phyloP scores from a whole-genome alignment of 2,113 vertebrate species.

The Indicator maculatus region DNA sequence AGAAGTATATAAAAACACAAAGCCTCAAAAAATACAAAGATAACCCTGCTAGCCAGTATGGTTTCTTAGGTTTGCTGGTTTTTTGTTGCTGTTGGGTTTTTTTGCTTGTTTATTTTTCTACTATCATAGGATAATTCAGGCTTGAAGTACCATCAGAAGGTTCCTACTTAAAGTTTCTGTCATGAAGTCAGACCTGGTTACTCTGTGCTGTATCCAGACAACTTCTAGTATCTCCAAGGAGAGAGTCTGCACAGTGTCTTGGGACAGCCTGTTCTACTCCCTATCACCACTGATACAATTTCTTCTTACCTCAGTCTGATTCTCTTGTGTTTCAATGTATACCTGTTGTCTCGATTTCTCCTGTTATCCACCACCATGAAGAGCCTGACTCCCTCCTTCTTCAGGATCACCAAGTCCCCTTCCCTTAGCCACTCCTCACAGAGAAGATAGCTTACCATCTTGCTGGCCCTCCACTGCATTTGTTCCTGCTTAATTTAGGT shows the following conservation, averaged over 20 bases:
- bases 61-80: neutral
- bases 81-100: too few relatives aligned
- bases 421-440: neutral
- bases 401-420: neutral
- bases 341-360: neutral
- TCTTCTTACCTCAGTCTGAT: neutral
- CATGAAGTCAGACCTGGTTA: neutral
- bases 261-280: neutral
- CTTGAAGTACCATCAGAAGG: neutral
- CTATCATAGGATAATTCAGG: neutral
- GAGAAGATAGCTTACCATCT: neutral
- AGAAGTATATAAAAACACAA: neutral
- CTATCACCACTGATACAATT: neutral
- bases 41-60: neutral
- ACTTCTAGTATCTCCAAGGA: neutral
- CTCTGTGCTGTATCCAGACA: neutral
- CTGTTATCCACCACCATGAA: neutral
- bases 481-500: neutral
- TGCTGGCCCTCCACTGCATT: neutral
- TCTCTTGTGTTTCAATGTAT: neutral
- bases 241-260: neutral
- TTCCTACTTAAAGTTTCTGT: neutral
- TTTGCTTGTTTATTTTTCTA: neutral
- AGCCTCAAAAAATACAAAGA: neutral
- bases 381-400: neutral